Evolutionary conservation across 2,797 vertebrate genomes (phyloP), one percentile per base, ranked within the genome.

Genomic region (Ciconia nigra): DNA sequence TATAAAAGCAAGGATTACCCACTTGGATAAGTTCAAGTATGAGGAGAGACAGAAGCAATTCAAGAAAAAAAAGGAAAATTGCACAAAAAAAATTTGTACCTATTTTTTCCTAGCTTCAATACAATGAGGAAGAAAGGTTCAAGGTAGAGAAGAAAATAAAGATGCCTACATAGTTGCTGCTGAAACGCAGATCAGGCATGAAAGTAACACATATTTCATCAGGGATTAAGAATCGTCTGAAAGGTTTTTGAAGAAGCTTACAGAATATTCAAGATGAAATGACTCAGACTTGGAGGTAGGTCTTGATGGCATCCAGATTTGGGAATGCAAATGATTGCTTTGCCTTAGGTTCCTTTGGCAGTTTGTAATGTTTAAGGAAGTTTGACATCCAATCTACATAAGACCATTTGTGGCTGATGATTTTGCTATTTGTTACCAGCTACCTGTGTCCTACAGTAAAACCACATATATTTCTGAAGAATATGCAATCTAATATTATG

Each of bases 121-220:
- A 54, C 14, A 69, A 80, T 15, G 7, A 42, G 17, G 10, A 88
- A 86, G 21, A 73, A 83, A 70, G 5, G 1, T 44, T 90, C 17
- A 70, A 91, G 31, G 26, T 1, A 63, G 39, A 66, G 7, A 47
- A 37, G 46, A 57, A 76, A 52, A 44, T 61, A 74, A 57, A 86
- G 10, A 62, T 20, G 1, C 4, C 7, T 51, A 10, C 10, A 37
- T 37, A 7, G 9, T 16, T 83, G 8, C 24, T 86, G 17, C 22
- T 80, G 72, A 88, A 57, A 44, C 6, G 4, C 20, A 89, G 44
- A 63, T 33, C 41, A 86, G 24, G 59, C 52, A 61, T 71, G 31
- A 82, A 87, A 87, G n/a, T 25, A 84, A 42, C 19, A 61, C 15
- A 13, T 81, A 67, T 82, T 90, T 89, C 41, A 65, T 76, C 16